These are phyloP conservation scores for Drosophila koepferae DNA, from an alignment of 2,888 invertebrate genomes.

Conservation along the genomic window DNA sequence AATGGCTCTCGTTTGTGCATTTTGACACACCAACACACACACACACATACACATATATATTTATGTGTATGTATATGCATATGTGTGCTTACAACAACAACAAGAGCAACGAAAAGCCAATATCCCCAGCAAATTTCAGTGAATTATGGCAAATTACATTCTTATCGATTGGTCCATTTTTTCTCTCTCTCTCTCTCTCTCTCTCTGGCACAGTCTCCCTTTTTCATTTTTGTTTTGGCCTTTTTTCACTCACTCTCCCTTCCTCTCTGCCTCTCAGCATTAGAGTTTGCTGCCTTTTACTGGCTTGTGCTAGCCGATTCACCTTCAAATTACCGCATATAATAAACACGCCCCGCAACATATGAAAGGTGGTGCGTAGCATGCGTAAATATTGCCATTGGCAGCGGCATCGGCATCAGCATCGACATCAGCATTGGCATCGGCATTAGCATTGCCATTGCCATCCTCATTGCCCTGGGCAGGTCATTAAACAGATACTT, in stretches of 20 bases:
- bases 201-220: neutral
- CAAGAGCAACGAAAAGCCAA: constrained; percentile 46
- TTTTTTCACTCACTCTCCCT: no score
- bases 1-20: constrained; percentile 25
- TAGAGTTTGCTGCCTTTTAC: constrained; percentile 35
- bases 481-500: constrained; percentile 41
- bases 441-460: constrained; percentile 45
- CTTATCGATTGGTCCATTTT: constrained; percentile 79
- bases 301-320: constrained; percentile 21
- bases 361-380: constrained; percentile 63
- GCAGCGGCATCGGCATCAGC: constrained; percentile 17
- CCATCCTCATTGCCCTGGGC: constrained; percentile 12
- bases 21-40: constrained; percentile 16
- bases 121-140: constrained; percentile 77
- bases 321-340: constrained; percentile 47
- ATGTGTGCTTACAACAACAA: constrained; percentile 14
- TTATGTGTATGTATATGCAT: constrained; percentile 10
- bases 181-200: constrained; percentile 2
- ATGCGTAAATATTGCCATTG: constrained; percentile 46
- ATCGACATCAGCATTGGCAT: no score
- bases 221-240: constrained; percentile 4
- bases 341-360: constrained; percentile 65
- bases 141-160: constrained; percentile 83
- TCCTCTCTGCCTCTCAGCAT: neutral
- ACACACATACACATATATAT: neutral